phyloP scores from a whole-genome alignment of 2,113 vertebrate genomes.

The Prolemur simus region DNA sequence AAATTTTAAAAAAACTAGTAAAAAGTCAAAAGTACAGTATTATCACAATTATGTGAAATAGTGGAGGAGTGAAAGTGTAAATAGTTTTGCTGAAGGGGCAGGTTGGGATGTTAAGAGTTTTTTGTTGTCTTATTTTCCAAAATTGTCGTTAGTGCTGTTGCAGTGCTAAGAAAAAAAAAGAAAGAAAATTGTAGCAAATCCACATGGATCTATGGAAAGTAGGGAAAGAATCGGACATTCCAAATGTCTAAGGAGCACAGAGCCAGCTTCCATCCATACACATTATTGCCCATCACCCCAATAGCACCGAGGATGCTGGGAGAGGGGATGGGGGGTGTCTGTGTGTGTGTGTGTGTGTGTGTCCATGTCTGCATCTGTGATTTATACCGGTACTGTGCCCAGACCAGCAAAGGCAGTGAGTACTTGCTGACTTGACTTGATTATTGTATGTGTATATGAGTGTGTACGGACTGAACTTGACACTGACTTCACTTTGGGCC shows the following conservation, averaged over 20 bases:
- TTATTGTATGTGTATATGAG: accelerated
- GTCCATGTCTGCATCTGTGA: neutral
- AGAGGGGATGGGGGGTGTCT: neutral
- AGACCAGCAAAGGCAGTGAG: neutral
- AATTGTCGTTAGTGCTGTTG: neutral
- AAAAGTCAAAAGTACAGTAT: no score
- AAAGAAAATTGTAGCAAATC: neutral
- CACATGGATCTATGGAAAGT: neutral
- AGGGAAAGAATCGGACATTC: neutral
- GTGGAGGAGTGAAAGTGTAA: neutral
- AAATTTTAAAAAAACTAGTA: no score
- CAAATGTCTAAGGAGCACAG: no score
- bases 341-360: neutral
- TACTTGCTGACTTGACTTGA: accelerated
- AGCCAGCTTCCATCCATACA: accelerated
- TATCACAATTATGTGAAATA: neutral
- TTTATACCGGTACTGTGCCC: neutral
- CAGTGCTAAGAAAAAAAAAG: neutral
- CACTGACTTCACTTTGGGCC: no score
- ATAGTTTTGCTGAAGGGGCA: neutral
- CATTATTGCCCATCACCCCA: accelerated
- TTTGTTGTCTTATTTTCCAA: neutral
- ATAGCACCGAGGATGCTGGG: accelerated
- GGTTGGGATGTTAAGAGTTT: neutral
- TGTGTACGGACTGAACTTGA: no score